Evolutionary conservation across 1,140 invertebrate genomes (phyloP), one percentile per base, ranked within the genome.

Genomic region (Bursaphelenchus mucronatus): DNA sequence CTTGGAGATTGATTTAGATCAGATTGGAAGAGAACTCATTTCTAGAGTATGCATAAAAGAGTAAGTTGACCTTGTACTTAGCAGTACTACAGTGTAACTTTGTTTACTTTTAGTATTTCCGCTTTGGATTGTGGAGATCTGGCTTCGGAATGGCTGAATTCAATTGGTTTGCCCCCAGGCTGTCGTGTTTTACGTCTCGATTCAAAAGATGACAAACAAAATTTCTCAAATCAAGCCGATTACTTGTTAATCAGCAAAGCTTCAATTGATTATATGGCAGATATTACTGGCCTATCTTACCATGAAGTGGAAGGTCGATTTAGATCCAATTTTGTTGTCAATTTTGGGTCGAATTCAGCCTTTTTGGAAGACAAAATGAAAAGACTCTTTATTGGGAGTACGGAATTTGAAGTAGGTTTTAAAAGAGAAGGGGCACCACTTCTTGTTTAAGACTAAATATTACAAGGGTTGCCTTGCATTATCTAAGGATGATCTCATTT

Each of bases 211-310:
- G 49, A 19, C 15, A 50, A 19, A 50, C 15, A 50, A 43, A 90
- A 90, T 0, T 84, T 94, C 63, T 87, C 88, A 5, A 94, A 93
- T 82, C 87, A 93, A 84, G 90, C 89, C 0, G 91, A 94, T 81
- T 94, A 88, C 83, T 84, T 95, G 45, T 79, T 94, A 19, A 84
- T 94, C 13, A 91, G 89, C 79, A 82, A 85, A 70, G 84, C 87
- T 10, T 93, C 90, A 71, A 86, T 91, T 6, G 78, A 84, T 67
- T 89, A 87, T 86, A 83, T 90, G 47, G 82, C 83, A 49, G 82
- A 86, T 43, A 86, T 86, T 82, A 59, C 74, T n/a, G 82, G 84
- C 51, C 82, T 86, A 17, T 45, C 58, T 47, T 51, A 85, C 71
- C 82, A 85, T 43, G 83, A 81, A 57, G 69, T 87, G 46, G 54